These are phyloP conservation scores for Morinoia aosen DNA, from an alignment of 2,888 invertebrate genomes.

Conservation along the genomic window DNA sequence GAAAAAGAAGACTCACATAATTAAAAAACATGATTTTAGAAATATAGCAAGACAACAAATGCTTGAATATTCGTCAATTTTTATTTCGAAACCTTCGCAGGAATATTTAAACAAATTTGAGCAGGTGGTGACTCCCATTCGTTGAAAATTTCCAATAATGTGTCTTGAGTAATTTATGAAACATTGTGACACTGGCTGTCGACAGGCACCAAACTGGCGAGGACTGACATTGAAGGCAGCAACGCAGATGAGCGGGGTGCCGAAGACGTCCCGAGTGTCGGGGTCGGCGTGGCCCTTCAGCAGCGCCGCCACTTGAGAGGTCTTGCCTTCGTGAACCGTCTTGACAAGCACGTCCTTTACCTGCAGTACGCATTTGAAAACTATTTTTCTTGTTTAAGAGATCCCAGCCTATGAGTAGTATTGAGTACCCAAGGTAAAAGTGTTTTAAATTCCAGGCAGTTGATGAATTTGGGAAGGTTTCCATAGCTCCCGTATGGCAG, in stretches of 20 bases:
- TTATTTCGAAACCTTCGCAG: not conserved
- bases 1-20: not conserved
- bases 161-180: not conserved
- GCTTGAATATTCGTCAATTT: not conserved
- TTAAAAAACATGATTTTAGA: not conserved
- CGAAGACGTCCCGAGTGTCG: constrained; percentile 58
- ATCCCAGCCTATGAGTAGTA: not conserved
- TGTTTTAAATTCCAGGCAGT: not conserved
- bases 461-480: too few relatives aligned
- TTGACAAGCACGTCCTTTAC: constrained; percentile 65
- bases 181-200: not conserved
- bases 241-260: constrained; percentile 62
- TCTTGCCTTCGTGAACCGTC: constrained; percentile 55
- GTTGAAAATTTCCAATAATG: not conserved
- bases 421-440: not conserved
- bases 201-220: not conserved
- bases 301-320: constrained; percentile 58
- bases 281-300: constrained; percentile 61
- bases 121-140: not conserved
- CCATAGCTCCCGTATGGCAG: too few relatives aligned
- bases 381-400: too few relatives aligned
- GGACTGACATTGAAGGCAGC: constrained; percentile 63
- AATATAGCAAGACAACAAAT: not conserved
- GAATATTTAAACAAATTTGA: not conserved
- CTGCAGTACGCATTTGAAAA: constrained; percentile 38